Conservation (phyloP, 37 sponge, comb jelly and placozoan species). For the Chondrosia reniformis region DNA sequence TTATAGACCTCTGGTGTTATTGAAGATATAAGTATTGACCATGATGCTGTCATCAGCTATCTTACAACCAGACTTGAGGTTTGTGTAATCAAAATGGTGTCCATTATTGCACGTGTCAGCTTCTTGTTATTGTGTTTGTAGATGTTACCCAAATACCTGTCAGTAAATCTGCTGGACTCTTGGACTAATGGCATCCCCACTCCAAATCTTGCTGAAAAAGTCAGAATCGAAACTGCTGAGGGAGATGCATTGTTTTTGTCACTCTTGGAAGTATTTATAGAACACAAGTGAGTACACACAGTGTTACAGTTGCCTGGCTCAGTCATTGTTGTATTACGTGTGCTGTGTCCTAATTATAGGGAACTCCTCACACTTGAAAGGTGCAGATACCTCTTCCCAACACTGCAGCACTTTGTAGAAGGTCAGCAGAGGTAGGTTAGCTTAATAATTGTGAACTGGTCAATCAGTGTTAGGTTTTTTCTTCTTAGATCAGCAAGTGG, state of each 20-base stretch:
- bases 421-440: too few relatives aligned
- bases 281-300: neutral
- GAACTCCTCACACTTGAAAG: too few relatives aligned
- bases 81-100: neutral
- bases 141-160: constrained; percentile 10
- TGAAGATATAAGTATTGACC: neutral
- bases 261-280: neutral
- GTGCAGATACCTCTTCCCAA: too few relatives aligned
- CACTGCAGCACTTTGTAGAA: too few relatives aligned
- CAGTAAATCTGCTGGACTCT: neutral
- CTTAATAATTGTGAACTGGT: too few relatives aligned
- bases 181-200: neutral
- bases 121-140: neutral
- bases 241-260: constrained; percentile 2
- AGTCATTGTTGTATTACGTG: too few relatives aligned
- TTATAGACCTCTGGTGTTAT: neutral
- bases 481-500: too few relatives aligned
- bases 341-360: too few relatives aligned
- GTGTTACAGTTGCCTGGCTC: too few relatives aligned
- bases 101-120: neutral
- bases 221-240: neutral
- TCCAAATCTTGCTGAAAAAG: too few relatives aligned
- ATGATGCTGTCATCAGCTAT: neutral
- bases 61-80: neutral
- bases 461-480: too few relatives aligned